Evolutionary conservation across 2,888 invertebrate genomes (phyloP), one percentile per base, ranked within the genome.

Genomic region (Ormyrus pomaceus): DNA sequence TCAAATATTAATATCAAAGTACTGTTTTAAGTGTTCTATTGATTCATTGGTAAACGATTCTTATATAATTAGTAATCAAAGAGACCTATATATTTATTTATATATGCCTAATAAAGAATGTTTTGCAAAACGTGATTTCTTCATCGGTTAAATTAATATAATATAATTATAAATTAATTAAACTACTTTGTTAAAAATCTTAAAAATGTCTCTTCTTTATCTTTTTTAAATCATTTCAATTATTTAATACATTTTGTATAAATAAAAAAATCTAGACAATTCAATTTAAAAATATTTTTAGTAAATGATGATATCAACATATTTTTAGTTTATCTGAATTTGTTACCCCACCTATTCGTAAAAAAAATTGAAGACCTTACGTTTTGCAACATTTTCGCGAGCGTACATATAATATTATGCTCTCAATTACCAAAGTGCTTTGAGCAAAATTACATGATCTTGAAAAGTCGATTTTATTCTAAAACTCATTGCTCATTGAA

Each of bases 391-490:
- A 59, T 13, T 66, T 50, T 76, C 62, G 13, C 6, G 4, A 46
- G 53, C 45, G 69, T 61, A 61, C 19, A 19, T 34, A 48, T 61
- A 59, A 59, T 78, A 72, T 59, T 53, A 66, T 48, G 19, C 72
- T 34, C 72, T 61, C 59, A 50, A 72, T 46, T 66, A 77, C 66
- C 65, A 77, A 77, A 65, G 65, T 77, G 77, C 71, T 77, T 77
- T 58, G 59, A 59, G 77, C 77, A 71, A 77, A 71, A 46, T 65
- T 71, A 59, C 19, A 77, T 64, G 71, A 59, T 72, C 66, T 78
- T 51, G 59, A 61, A 72, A 61, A 72, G 72, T 78, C 72, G 72
- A 72, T 78, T 45, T 7, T 48, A 10, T 55, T 50, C 53, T 48
- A 11, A 4, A 34, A 11, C 56, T 58, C 56, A 46, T 58, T 65